Evolutionary conservation across 2,888 invertebrate species (phyloP).

Genomic region (Trachelus troglodyta): DNA sequence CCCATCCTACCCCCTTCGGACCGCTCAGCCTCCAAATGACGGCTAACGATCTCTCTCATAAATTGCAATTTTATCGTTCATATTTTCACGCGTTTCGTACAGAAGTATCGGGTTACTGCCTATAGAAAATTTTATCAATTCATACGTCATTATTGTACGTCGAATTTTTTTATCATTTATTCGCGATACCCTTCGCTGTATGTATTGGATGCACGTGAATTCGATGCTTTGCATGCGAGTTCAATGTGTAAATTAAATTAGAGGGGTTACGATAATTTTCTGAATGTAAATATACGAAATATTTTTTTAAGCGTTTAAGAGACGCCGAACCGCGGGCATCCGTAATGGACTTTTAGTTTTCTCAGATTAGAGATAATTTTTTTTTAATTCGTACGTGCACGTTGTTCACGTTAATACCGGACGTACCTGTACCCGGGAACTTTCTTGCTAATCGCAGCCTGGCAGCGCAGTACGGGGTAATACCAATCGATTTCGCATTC

Average conservation of each 20-base stretch:
- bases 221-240: not conserved
- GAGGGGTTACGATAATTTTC: not conserved
- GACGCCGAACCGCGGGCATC: not conserved
- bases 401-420: not conserved
- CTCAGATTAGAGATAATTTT: not conserved
- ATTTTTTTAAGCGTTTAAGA: not conserved
- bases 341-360: not conserved
- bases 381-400: not conserved
- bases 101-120: not conserved
- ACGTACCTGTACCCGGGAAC: not conserved
- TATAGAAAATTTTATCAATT: not conserved
- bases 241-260: not conserved
- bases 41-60: not conserved
- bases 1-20: not conserved
- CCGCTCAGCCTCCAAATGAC: not conserved
- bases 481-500: conserved; percentile 45
- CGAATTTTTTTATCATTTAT: too few relatives aligned
- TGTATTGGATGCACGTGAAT: not conserved
- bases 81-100: not conserved
- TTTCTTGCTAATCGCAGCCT: not conserved
- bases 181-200: too few relatives aligned
- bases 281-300: not conserved
- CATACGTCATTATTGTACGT: not conserved
- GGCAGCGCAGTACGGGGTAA: not conserved
- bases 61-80: not conserved